phyloP scores from a whole-genome alignment of 2,888 invertebrate species.

The Lycophotia porphyrea region DNA sequence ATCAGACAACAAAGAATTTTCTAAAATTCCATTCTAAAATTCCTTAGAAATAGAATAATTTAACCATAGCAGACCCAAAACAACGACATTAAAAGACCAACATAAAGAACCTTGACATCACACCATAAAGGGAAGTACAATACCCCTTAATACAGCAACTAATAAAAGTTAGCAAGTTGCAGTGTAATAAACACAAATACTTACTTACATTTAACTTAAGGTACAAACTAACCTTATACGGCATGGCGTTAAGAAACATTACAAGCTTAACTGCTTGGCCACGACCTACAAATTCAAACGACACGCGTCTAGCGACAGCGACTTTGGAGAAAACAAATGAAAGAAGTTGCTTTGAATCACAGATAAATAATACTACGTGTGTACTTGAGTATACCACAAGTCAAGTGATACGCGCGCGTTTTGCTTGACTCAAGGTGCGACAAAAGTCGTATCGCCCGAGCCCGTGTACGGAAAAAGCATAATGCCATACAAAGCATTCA shows the following conservation, averaged over 20 bases:
- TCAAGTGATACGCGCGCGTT: background rate
- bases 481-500: slow-evolving; percentile 35
- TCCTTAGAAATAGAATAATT: background rate
- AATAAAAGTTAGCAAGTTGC: slow-evolving; percentile 15
- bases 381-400: too few species aligned
- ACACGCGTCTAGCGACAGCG: background rate
- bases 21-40: background rate
- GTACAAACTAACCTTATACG: background rate
- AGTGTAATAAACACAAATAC: slow-evolving; percentile 23
- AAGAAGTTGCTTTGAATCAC: too few species aligned
- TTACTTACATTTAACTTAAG: slow-evolving; percentile 22
- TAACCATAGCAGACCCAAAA: background rate
- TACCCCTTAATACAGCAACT: slow-evolving; percentile 14
- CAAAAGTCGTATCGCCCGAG: background rate
- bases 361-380: too few species aligned
- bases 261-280: slow-evolving; percentile 23
- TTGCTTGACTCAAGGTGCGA: background rate
- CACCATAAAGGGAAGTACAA: slow-evolving; percentile 13
- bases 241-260: slow-evolving; percentile 17
- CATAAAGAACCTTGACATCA: slow-evolving; percentile 4
- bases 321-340: background rate
- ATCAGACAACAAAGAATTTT: slow-evolving; percentile 1
- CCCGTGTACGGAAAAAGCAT: background rate
- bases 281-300: background rate
- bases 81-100: background rate